A percentile compares a stretch with the other conserved stretches of the same genome.
phyloP scores from a whole-genome alignment of 2,113 vertebrate species.

The Epinephelus cyanopodus region DNA sequence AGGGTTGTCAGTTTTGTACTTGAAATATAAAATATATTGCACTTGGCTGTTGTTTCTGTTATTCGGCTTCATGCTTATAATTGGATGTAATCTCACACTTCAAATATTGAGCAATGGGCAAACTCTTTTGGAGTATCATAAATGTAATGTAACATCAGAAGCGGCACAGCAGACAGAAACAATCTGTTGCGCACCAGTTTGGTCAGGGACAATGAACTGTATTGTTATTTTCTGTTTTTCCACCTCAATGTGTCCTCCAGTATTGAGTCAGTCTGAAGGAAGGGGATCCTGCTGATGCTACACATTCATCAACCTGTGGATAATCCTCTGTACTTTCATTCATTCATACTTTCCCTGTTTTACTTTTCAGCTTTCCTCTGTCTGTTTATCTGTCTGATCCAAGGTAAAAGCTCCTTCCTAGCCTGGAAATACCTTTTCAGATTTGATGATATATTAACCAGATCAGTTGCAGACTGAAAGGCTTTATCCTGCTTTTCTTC shows the following conservation, averaged over 20 bases:
- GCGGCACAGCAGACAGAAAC: conserved; percentile 10
- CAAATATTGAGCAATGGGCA: conserved; percentile 3
- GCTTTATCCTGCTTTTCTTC: conserved; percentile 6
- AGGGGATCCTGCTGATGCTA: conserved; percentile 9
- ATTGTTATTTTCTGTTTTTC: conserved; percentile 26
- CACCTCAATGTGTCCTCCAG: neutral
- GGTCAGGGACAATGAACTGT: conserved; percentile 13
- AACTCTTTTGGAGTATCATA: neutral
- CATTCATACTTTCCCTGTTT: neutral
- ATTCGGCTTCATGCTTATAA: neutral
- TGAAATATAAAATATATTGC: neutral
- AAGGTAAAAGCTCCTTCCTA: neutral
- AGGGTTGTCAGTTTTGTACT: neutral
- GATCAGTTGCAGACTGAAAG: conserved; percentile 15
- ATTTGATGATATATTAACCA: conserved; percentile 33
- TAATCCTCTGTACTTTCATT: neutral
- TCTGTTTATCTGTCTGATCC: neutral
- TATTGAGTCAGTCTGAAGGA: conserved; percentile 26
- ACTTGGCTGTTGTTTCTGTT: conserved; percentile 5
- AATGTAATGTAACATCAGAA: conserved; percentile 14
- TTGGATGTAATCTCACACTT: neutral
- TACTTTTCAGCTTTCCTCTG: neutral
- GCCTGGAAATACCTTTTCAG: conserved; percentile 26
- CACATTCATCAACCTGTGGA: conserved; percentile 25
- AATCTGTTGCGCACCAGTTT: conserved; percentile 21